Evolutionary conservation across 2,797 vertebrate genomes (phyloP), one percentile per base, ranked within the genome.

Genomic region (Remorina albescens): DNA sequence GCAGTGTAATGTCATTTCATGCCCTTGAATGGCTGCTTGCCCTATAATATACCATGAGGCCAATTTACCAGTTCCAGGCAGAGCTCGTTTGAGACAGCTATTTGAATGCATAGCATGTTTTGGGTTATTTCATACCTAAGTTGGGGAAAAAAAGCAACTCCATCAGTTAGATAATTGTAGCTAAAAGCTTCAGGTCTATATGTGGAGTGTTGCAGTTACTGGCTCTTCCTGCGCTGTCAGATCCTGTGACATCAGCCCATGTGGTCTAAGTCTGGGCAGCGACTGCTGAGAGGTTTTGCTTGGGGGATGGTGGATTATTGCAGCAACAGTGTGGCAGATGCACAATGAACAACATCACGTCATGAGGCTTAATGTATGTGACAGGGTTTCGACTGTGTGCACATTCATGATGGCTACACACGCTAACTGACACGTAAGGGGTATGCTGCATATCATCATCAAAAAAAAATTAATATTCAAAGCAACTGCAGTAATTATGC

Each of bases 231-330:
- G 67, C 18, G 16, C 69, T 84, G 81, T 88, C 86, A 81, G 50
- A 77, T 85, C 69, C 26, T n/a, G 41, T 87, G 66, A 74, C 73
- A 60, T 88, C 89, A 89, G 66, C 62, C 23, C 30, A 30, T 9
- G 9, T 25, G 76, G 66, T 78, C 66, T 53, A 50, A 74, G 62
- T 74, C 64, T 25, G 62, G 61, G 67, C 57, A 60, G 36, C 16
- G 46, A 74, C 66, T 70, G 78, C 70, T 53, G 47, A 68, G 66
- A 46, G 19, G 69, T 74, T 74, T 26, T 36, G 41, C 59, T n/a
- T 57, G 32, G 64, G 66, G 69, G 75, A 72, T 67, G 67, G 74
- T 77, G 64, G 78, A 86, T 78, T 71, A 66, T 62, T 50, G 51
- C 28, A 47, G 70, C 69, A 84, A 74, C 67, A 79, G 68, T 42